Conservation (phyloP, 2,797 vertebrate genomes). For the Cynopterus sphinx region DNA sequence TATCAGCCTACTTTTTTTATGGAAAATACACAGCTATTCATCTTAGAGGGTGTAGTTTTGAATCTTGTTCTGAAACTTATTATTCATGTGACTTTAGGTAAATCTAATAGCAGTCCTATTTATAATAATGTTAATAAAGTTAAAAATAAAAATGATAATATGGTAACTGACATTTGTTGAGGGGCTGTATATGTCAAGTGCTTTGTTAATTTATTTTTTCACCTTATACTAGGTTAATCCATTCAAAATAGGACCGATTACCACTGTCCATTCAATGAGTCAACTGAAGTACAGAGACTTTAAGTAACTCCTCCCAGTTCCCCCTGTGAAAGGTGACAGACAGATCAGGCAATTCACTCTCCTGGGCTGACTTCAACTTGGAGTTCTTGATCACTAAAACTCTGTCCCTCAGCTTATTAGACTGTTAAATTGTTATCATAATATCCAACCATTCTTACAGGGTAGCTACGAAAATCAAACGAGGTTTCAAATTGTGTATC, state of each 20-base stretch:
- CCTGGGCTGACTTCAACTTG: background rate
- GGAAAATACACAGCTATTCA: background rate
- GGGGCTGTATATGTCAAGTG: background rate
- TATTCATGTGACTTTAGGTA: background rate
- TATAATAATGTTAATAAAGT: background rate
- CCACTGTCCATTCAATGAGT: background rate
- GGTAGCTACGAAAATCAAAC: background rate
- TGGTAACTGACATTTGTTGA: background rate
- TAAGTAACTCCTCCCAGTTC: background rate
- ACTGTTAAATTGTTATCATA: background rate
- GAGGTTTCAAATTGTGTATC: background rate
- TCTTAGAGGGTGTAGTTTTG: background rate
- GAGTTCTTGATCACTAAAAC: background rate
- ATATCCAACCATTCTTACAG: background rate
- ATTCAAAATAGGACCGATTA: background rate
- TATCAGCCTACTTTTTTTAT: background rate
- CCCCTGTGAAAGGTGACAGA: background rate
- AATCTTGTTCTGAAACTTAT: background rate
- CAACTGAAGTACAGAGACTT: background rate
- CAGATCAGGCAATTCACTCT: background rate
- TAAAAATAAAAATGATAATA: background rate
- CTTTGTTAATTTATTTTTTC: background rate
- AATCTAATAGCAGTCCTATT: background rate
- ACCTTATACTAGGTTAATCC: background rate
- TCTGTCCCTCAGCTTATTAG: background rate